Evolutionary conservation across 2,888 invertebrate species (phyloP).

Genomic region (Amiota minor): DNA sequence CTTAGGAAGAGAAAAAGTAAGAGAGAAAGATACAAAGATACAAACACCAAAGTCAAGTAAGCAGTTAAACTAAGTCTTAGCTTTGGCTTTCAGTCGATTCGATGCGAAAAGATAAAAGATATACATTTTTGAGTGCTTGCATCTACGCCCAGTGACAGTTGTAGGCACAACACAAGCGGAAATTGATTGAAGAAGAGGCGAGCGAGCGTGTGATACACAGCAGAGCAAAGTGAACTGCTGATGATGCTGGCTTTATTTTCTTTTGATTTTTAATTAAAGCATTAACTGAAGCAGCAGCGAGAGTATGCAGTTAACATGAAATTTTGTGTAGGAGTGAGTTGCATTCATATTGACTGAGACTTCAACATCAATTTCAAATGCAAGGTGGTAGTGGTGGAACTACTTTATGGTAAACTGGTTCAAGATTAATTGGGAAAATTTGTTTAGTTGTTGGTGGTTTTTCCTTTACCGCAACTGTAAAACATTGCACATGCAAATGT

Average conservation of each 20-base stretch:
- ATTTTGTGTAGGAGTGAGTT: constrained; percentile 12
- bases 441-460: constrained; percentile 58
- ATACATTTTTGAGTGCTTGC: background rate
- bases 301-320: background rate
- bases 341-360: background rate
- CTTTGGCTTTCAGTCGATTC: background rate
- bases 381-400: background rate
- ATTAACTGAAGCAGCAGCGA: background rate
- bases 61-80: no score
- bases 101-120: background rate
- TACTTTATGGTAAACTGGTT: constrained; percentile 22
- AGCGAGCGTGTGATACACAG: background rate
- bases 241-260: background rate
- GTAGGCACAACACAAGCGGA: background rate
- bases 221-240: background rate
- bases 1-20: background rate
- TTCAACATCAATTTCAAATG: background rate
- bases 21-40: background rate
- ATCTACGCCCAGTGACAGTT: background rate
- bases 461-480: background rate
- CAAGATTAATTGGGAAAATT: constrained; percentile 60
- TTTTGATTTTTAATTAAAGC: constrained; percentile 19
- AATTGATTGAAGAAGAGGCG: background rate
- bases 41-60: background rate
- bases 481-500: background rate